These are phyloP conservation scores for Spea hammondii DNA, from an alignment of 2,797 vertebrate species.

Conservation along the genomic window DNA sequence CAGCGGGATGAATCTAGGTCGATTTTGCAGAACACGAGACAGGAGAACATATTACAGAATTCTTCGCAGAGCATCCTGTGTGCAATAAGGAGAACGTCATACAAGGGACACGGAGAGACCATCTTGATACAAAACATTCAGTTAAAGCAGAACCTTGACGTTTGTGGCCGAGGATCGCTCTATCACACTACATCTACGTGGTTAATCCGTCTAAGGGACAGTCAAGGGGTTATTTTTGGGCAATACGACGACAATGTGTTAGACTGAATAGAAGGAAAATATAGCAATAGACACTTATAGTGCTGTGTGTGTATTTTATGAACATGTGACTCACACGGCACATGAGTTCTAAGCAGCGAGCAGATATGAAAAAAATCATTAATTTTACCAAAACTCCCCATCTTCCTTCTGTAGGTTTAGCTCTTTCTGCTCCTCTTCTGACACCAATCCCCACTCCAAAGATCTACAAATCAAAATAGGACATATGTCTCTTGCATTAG, in stretches of 20 bases:
- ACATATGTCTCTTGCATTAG: background rate
- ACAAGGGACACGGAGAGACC: background rate
- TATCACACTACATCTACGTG: no score
- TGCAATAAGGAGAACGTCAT: background rate
- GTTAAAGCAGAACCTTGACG: no score
- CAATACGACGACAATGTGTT: no score
- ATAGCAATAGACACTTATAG: no score
- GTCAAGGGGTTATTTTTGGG: no score
- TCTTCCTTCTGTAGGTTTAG: conserved; percentile 69
- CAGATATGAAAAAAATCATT: background rate
- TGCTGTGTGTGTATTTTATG: no score
- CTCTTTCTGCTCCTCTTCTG: conserved; percentile 63
- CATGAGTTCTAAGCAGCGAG: background rate
- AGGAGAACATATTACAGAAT: conserved; percentile 67
- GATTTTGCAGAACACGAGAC: conserved; percentile 74
- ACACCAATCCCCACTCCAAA: conserved; percentile 69
- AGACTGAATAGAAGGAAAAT: no score
- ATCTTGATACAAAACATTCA: background rate
- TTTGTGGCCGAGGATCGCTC: no score
- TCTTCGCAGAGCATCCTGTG: conserved; percentile 72
- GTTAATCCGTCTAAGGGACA: no score
- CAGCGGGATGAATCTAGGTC: conserved; percentile 66
- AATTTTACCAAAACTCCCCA: conserved; percentile 74
- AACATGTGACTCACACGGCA: no score
- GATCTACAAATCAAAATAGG: conserved; percentile 56